Evolutionary conservation across 2,797 vertebrate species (phyloP), one percentile per base, ranked within the genome.

Genomic region (Neosilurus hyrtlii): DNA sequence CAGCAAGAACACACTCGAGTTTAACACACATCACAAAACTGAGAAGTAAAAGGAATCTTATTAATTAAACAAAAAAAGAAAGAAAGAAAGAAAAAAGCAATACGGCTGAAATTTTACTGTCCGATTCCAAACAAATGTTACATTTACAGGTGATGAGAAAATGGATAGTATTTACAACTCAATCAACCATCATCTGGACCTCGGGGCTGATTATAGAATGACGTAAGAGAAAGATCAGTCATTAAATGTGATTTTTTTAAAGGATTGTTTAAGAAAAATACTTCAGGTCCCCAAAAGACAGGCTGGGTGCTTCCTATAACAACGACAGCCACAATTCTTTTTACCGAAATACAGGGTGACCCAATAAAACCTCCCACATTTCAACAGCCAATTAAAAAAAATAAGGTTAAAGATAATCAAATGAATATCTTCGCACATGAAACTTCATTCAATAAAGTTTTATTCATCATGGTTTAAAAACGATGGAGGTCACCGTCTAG

Each of bases 11-110:
- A 89, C 88, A 87, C 84, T 92, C 88, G 80, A 82, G 59, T 85
- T 90, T 91, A 89, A 90, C 92, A 93, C 84, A 86, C 84, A 87
- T 86, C 91, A 91, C 89, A 88, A 91, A 93, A 91, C 8, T 88
- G 80, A 85, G 89, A 82, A 84, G 18, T 18, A n/a, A 73, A 73
- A 35, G 67, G 80, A 82, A 79, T 88, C 12, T 10, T 63, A 49
- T 30, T 49, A 90, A 92, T 88, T 86, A 87, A 87, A 79, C 82
- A 94, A 91, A 93, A 94, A 94, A 92, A 90, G 72, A 84, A 93
- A 30, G 0, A 35, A 88, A 88, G 86, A 84, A 88, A 91, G 35
- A 87, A 86, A 89, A 52, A 61, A 1, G 30, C 30, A 30, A 30
- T 30, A 30, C 30, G 20, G 10, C 35, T 37, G 26, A 75, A 75